phyloP scores from a whole-genome alignment of 2,113 vertebrate genomes.

The Pyrgilauda ruficollis region DNA sequence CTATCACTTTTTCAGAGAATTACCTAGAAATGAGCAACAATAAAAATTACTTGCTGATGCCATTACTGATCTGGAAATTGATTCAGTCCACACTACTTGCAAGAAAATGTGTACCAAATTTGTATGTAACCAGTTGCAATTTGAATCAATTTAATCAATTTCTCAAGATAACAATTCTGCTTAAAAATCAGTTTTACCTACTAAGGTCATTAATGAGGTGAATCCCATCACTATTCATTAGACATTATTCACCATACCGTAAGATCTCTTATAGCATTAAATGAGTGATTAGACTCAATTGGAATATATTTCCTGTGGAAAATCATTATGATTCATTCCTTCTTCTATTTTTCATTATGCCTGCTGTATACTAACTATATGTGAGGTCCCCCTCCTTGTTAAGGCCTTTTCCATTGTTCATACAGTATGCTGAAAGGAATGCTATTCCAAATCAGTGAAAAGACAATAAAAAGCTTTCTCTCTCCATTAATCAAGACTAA shows the following conservation, averaged over 20 bases:
- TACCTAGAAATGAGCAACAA: not conserved
- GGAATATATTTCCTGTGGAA: slow-evolving; percentile 39
- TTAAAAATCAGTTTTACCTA: slow-evolving; percentile 61
- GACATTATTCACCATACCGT: not conserved
- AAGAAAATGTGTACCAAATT: not conserved
- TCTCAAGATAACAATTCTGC: slow-evolving; percentile 47
- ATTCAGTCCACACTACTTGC: not conserved
- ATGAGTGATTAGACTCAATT: slow-evolving; percentile 31
- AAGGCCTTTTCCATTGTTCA: not conserved
- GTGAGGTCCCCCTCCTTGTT: not conserved
- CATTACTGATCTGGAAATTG: not conserved
- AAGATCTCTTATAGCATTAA: slow-evolving; percentile 25
- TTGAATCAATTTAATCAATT: slow-evolving; percentile 57
- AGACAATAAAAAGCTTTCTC: not conserved
- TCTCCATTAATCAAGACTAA: not conserved
- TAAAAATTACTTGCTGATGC: not conserved
- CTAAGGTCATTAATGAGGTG: slow-evolving; percentile 57
- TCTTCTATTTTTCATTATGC: slow-evolving; percentile 5
- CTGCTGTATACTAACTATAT: slow-evolving; percentile 8
- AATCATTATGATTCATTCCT: slow-evolving; percentile 42
- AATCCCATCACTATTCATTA: slow-evolving; percentile 51
- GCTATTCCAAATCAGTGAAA: not conserved
- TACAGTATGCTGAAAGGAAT: not conserved
- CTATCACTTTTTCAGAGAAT: not conserved
- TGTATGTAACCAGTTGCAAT: slow-evolving; percentile 1